Evolutionary conservation across 2,797 vertebrate genomes (phyloP), one percentile per base, ranked within the genome.

Genomic region (Columba guinea): DNA sequence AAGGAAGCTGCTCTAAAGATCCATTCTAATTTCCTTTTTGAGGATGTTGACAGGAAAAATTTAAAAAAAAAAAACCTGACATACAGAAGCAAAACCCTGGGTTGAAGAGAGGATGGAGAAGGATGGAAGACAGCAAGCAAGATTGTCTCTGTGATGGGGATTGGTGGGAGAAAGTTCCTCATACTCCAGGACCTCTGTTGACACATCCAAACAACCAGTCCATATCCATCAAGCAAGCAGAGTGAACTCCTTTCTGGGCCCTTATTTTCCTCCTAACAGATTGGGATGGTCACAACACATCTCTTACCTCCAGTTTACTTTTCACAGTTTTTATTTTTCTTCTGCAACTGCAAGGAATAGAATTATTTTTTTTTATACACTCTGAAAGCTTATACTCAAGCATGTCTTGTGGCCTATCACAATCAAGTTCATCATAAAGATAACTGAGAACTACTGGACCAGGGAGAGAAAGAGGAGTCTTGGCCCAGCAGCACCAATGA

Each of bases 111-210:
- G 1, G 51, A 27, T 39, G 18, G 65, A 37, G 59, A 69, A 70
- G 32, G n/a, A 46, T 46, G 19, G 44, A 46, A 46, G 19, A 46
- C 44, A 46, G 19, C 18, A 73, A 52, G 35, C 23, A 60, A 11
- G 37, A 85, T 44, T 0, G 0, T 9, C 11, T 20, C 41, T 89
- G 48, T 8, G 34, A 30, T 52, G 44, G 35, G 7, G 4, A 21
- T 15, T 10, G 1, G 58, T 44, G 27, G 44, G 44, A 85, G 71
- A 46, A 85, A 52, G 30, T 39, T 82, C 22, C 58, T 83, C 13
- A 22, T 34, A 44, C 12, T 77, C 52, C 56, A 63, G 17, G n/a
- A 80, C 20, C 32, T 70, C 46, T 2, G 2, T 30, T 13, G 32
- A 20, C 67, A 64, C 1, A 0, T 87, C 15, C 5, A 14, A 30